These are phyloP conservation scores for Eupithecia subfuscata DNA, from an alignment of 2,888 invertebrate genomes.

Conservation along the genomic window DNA sequence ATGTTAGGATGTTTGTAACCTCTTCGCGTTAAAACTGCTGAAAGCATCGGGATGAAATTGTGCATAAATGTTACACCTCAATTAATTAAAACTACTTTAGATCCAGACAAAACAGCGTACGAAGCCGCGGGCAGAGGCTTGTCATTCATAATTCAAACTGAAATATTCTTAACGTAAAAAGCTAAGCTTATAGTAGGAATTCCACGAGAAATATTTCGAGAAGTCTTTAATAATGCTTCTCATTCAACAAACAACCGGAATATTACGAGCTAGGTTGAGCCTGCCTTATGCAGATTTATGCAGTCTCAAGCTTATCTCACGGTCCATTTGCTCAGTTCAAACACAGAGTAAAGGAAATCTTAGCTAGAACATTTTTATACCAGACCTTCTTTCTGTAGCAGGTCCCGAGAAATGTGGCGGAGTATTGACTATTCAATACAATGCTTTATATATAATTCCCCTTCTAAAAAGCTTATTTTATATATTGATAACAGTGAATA, in stretches of 20 bases:
- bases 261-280: conserved; percentile 41
- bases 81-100: no score
- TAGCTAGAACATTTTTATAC: conserved; percentile 12
- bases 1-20: background rate
- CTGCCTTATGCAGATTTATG: conserved; percentile 72
- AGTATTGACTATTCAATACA: background rate
- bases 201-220: conserved; percentile 7
- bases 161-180: no score
- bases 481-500: no score
- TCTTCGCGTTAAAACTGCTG: background rate
- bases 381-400: background rate
- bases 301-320: conserved; percentile 74
- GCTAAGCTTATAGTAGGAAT: background rate
- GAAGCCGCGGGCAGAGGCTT: background rate
- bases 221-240: conserved; percentile 28
- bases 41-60: background rate
- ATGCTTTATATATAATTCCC: no score
- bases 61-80: background rate
- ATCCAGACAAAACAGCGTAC: background rate
- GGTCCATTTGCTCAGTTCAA: conserved; percentile 69
- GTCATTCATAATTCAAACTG: background rate
- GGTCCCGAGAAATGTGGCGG: background rate
- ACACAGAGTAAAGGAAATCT: conserved; percentile 42
- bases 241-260: conserved; percentile 36
- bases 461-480: no score